Evolutionary conservation across 2,797 vertebrate species (phyloP).

Genomic region (Tinamus major): DNA sequence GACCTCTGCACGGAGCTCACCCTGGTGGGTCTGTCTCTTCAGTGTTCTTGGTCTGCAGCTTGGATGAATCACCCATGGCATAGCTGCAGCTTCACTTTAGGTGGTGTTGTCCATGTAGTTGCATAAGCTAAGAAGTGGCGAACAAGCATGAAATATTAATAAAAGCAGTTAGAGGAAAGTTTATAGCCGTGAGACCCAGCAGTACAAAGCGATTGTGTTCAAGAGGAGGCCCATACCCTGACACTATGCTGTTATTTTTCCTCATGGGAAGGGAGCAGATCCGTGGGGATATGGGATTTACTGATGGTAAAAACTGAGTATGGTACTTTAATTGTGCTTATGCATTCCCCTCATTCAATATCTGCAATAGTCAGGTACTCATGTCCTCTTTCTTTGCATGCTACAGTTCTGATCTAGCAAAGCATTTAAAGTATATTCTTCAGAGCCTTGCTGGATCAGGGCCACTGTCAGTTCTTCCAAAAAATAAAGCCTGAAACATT

Average conservation of each 20-base stretch:
- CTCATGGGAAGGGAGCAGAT: neutral
- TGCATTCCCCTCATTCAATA: neutral
- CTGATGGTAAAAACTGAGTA: neutral
- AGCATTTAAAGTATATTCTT: conserved; percentile 10
- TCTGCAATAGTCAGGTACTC: conserved; percentile 14
- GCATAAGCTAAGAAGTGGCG: neutral
- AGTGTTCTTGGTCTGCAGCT: neutral
- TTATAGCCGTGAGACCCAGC: neutral
- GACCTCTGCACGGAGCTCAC: neutral
- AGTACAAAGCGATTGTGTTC: neutral
- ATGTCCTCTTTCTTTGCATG: conserved; percentile 18
- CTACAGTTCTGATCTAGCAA: conserved; percentile 40
- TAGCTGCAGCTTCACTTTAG: neutral
- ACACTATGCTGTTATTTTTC: neutral
- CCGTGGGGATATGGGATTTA: neutral
- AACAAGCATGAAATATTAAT: neutral
- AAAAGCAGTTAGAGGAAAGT: neutral
- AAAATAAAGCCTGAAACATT: conserved; percentile 47
- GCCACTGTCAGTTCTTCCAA: conserved; percentile 60
- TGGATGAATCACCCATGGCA: neutral
- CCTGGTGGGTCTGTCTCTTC: neutral
- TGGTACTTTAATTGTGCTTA: neutral
- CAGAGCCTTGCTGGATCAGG: conserved; percentile 41
- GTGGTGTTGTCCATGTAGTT: neutral
- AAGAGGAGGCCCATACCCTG: neutral